These are phyloP conservation scores for Takifugu flavidus DNA, from an alignment of 2,113 vertebrate species.

Conservation along the genomic window DNA sequence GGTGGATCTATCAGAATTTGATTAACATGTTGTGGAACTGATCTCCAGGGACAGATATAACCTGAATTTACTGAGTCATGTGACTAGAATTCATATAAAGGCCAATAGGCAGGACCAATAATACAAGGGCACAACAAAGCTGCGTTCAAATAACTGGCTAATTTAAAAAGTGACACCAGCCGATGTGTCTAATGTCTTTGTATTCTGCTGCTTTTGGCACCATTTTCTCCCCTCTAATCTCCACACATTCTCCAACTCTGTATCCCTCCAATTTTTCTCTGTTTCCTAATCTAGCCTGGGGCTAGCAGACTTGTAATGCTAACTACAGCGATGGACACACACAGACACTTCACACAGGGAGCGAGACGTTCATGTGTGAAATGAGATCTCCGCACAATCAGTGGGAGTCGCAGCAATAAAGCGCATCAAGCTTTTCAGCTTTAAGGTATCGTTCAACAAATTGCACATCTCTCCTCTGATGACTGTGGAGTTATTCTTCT, in stretches of 20 bases:
- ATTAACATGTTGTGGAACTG: not conserved
- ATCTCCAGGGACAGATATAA: not conserved
- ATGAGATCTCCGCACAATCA: slow-evolving; percentile 67
- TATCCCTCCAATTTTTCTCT: slow-evolving; percentile 10
- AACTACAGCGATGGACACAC: slow-evolving; percentile 52
- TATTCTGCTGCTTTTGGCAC: not conserved
- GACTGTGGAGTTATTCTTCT: slow-evolving; percentile 32
- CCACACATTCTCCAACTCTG: slow-evolving; percentile 18
- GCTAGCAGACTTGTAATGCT: slow-evolving; percentile 65
- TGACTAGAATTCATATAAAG: too few relatives aligned
- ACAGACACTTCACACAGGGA: slow-evolving; percentile 39
- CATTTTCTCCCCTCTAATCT: slow-evolving; percentile 11
- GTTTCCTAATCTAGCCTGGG: slow-evolving; percentile 55
- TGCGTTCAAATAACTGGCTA: not conserved
- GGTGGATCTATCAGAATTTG: not conserved
- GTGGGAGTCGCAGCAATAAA: slow-evolving; percentile 66
- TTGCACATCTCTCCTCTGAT: slow-evolving; percentile 44
- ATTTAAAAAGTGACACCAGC: not conserved
- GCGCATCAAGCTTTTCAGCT: slow-evolving; percentile 50
- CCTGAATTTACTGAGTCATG: too few relatives aligned
- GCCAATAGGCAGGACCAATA: not conserved
- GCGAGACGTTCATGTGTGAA: slow-evolving; percentile 71
- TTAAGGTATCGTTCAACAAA: slow-evolving; percentile 59
- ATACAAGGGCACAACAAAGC: not conserved
- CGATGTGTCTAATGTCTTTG: not conserved